Percentiles rank a stretch among this genome's conserved stretches.
Conservation (phyloP, 1,140 invertebrate species). For the Gryllus bimaculatus region DNA sequence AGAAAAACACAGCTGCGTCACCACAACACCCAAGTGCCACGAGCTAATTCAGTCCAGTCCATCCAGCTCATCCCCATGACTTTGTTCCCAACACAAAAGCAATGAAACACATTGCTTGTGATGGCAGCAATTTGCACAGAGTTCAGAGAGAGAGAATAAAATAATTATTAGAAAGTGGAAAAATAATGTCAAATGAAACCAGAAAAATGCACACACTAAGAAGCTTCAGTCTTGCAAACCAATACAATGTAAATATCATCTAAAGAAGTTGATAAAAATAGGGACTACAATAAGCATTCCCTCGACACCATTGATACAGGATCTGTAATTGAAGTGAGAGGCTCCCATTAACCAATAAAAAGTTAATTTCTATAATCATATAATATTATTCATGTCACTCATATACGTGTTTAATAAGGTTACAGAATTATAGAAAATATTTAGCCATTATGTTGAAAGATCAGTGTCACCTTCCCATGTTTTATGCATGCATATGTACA, state of each 20-base stretch:
- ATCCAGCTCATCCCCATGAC: background rate
- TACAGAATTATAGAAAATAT: too few species aligned
- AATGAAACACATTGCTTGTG: background rate
- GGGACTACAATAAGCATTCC: background rate
- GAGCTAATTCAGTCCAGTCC: background rate
- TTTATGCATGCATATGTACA: too few species aligned
- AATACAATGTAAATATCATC: background rate
- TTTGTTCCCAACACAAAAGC: background rate
- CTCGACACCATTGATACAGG: background rate
- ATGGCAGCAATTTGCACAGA: background rate
- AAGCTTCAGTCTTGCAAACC: background rate
- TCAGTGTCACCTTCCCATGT: too few species aligned
- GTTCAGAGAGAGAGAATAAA: constrained; percentile 12
- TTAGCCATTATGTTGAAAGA: too few species aligned
- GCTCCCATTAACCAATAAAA: too few species aligned
- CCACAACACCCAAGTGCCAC: constrained; percentile 8
- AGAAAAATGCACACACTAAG: background rate
- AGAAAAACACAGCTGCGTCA: constrained; percentile 30
- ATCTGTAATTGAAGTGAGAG: too few species aligned
- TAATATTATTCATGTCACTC: too few species aligned
- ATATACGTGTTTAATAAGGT: too few species aligned
- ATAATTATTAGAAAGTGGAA: constrained; percentile 10
- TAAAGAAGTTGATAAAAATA: background rate
- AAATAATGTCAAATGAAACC: constrained; percentile 1
- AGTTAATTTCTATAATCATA: too few species aligned